Evolutionary conservation across 2,113 vertebrate species (phyloP).

Genomic region (Solea senegalensis): DNA sequence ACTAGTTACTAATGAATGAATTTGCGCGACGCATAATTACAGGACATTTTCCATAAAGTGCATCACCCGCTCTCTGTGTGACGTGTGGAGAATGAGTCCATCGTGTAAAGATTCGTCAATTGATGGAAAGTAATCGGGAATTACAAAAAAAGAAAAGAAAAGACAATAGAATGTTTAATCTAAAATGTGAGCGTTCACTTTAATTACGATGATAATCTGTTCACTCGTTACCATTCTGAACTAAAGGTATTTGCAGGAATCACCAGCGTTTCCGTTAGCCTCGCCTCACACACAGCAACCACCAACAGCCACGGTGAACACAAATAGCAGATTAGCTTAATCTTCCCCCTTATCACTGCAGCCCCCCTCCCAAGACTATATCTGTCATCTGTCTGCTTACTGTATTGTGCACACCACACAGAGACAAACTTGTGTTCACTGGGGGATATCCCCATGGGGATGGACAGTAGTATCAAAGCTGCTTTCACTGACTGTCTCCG

Average conservation of each 20-base stretch:
- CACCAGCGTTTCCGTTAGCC: neutral
- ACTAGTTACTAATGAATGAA: slow-evolving; percentile 67
- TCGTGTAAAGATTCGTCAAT: slow-evolving; percentile 10
- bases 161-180: too few relatives aligned
- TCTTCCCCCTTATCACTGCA: slow-evolving; percentile 80
- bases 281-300: slow-evolving; percentile 19
- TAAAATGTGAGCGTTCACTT: too few relatives aligned
- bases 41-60: slow-evolving; percentile 49
- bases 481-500: neutral
- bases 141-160: neutral
- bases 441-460: slow-evolving; percentile 57
- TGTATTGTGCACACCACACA: slow-evolving; percentile 54
- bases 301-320: slow-evolving; percentile 51
- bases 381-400: slow-evolving; percentile 66
- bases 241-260: slow-evolving; percentile 20
- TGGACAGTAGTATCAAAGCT: slow-evolving; percentile 38
- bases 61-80: slow-evolving; percentile 24
- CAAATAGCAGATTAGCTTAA: slow-evolving; percentile 88
- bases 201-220: too few relatives aligned
- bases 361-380: slow-evolving; percentile 58
- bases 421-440: slow-evolving; percentile 25
- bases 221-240: too few relatives aligned
- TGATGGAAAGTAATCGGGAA: slow-evolving; percentile 10
- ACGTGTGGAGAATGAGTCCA: slow-evolving; percentile 31
- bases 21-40: slow-evolving; percentile 64